Evolutionary conservation across 2,888 invertebrate species (phyloP), one percentile per base, ranked within the genome.

Genomic region (Amiota minor): DNA sequence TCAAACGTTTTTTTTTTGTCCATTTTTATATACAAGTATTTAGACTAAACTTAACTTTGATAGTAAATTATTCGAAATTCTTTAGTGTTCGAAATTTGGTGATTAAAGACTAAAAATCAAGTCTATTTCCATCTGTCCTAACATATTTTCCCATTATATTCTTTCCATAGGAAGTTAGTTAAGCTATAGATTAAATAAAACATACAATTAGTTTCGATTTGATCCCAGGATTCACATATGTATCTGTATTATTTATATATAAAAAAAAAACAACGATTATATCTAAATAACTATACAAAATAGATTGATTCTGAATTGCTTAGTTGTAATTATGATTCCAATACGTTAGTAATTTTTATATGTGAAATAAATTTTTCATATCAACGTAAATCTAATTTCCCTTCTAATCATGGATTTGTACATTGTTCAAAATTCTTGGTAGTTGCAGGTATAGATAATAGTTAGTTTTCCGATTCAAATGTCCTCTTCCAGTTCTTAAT

Each of bases 151-250:
- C 35, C n/a, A 72, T 68, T 55, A 76, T 61, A 59, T 69, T 71
- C 16, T 49, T 67, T 61, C 55, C 55, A 50, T 76, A 73, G 62
- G 65, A 74, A 70, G 20, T 45, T 35, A 35, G 35, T 35, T 6
- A 35, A 35, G 6, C 35, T 35, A 35, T 35, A 35, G 35, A 35
- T 35, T 35, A 35, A 35, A 35, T 2, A 35, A 35, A 18, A 18
- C 18, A 10, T 12, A 18, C 12, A 59, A 20, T 53, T 53, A 3
- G 4, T 9, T 59, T 59, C 18, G 11, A n/a, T 6, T 59, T 59
- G 18, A 18, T 59, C 18, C 18, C 59, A 59, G 12, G 23, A 59
- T 59, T 20, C 59, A 59, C 59, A 59, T 20, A n/a, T 18, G 18
- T 11, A 18, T 53, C 56, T 59, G 59, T 20, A 59, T 59, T 16